A percentile compares a stretch with the other conserved stretches of the same genome.
Evolutionary conservation across 2,113 vertebrate species (phyloP).

Genomic region (Leucoraja erinaceus): DNA sequence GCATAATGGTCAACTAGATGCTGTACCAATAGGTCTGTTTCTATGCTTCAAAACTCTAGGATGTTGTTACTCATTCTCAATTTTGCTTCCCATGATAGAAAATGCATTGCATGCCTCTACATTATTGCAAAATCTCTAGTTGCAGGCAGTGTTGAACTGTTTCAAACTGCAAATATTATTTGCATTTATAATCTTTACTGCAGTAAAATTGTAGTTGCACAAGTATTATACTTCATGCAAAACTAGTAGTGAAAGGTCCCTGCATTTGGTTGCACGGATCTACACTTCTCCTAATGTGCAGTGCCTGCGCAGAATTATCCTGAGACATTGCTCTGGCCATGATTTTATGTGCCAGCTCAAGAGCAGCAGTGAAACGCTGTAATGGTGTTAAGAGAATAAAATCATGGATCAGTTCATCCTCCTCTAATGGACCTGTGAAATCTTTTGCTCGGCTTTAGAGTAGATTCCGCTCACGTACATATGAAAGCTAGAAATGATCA

Average conservation of each 20-base stretch:
- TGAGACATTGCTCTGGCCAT: constrained; percentile 55
- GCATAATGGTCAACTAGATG: too few species aligned
- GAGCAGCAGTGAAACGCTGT: constrained; percentile 50
- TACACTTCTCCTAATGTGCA: constrained; percentile 51
- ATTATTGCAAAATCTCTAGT: background rate
- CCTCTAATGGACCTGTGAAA: constrained; percentile 54
- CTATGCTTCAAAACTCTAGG: too few species aligned
- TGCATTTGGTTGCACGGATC: constrained; percentile 54
- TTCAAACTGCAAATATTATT: background rate
- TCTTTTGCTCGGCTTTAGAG: constrained; percentile 48
- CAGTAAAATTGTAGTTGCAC: constrained; percentile 44
- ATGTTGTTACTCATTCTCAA: background rate
- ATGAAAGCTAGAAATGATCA: constrained; percentile 42
- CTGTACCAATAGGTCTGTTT: too few species aligned
- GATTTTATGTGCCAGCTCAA: constrained; percentile 55
- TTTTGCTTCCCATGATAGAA: background rate
- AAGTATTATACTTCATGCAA: constrained; percentile 46
- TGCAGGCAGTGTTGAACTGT: background rate
- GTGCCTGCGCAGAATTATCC: constrained; percentile 56
- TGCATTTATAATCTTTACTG: constrained; percentile 30
- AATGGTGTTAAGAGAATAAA: constrained; percentile 63
- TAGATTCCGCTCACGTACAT: constrained; percentile 53
- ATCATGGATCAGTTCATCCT: constrained; percentile 55
- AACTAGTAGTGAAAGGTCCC: constrained; percentile 43
- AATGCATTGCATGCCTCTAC: background rate